A percentile compares a stretch with the other conserved stretches of the same genome.
Evolutionary conservation across 2,888 invertebrate genomes (phyloP).

Genomic region (Pachydiplax longipennis): DNA sequence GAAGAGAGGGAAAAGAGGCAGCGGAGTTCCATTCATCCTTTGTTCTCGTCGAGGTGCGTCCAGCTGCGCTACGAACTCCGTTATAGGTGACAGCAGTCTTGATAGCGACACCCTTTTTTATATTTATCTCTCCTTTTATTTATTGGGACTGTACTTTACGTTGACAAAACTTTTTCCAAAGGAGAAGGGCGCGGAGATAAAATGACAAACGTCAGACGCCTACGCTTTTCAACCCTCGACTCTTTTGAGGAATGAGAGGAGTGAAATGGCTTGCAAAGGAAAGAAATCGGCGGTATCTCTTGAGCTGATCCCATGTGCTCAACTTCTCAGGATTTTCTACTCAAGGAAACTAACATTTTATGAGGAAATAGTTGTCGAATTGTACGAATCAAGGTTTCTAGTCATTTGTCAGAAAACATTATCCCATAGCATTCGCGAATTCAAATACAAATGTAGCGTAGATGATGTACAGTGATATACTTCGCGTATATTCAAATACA

Average conservation of each 20-base stretch:
- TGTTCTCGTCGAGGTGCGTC: neutral
- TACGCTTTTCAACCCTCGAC: neutral
- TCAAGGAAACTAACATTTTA: no score
- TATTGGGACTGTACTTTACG: conserved; percentile 27
- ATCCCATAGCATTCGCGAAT: no score
- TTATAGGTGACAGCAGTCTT: conserved; percentile 39
- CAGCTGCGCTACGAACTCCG: conserved; percentile 17
- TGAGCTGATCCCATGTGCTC: no score
- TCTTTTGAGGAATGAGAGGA: neutral
- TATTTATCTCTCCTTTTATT: conserved; percentile 32
- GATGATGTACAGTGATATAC: no score
- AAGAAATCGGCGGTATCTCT: neutral
- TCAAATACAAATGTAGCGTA: no score
- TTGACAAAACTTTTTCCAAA: conserved; percentile 21
- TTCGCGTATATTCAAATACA: no score
- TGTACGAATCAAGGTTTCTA: no score
- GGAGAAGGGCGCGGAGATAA: neutral
- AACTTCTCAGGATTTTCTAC: no score
- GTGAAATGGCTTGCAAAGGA: neutral
- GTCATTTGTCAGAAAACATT: no score
- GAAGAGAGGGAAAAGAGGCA: neutral
- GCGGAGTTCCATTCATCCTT: neutral
- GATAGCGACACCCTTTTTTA: conserved; percentile 36
- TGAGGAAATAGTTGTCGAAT: no score
- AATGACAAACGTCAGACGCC: neutral